phyloP scores from a whole-genome alignment of 2,113 vertebrate genomes.

The Antechinus stuartii region DNA sequence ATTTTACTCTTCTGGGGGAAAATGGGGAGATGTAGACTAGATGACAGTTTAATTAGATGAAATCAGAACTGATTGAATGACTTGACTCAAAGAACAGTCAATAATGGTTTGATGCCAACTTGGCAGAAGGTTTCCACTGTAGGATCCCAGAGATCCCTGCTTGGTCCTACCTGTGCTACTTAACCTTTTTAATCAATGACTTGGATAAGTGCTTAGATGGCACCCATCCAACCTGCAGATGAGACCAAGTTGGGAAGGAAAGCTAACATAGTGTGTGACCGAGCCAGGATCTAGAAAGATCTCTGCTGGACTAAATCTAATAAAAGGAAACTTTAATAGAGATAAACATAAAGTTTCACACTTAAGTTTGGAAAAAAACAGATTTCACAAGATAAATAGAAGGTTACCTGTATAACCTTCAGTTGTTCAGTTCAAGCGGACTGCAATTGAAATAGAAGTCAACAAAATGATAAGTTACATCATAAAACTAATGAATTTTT shows the following conservation, averaged over 20 bases:
- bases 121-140: neutral
- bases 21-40: neutral
- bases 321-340: neutral
- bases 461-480: neutral
- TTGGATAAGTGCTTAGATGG: neutral
- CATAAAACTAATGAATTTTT: neutral
- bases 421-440: neutral
- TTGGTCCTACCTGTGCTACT: neutral
- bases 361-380: neutral
- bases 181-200: conserved; percentile 1
- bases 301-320: neutral
- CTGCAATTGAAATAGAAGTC: neutral
- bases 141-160: neutral
- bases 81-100: neutral
- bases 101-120: neutral
- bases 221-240: neutral
- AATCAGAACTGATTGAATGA: neutral
- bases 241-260: neutral
- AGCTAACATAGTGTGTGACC: neutral
- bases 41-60: neutral
- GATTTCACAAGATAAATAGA: neutral
- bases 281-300: neutral
- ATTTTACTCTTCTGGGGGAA: neutral
- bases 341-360: neutral
- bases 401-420: too few relatives aligned